A percentile compares a stretch with the other conserved stretches of the same genome.
Conservation (phyloP, 2,888 invertebrate species). For the Ochropleura leucogaster region DNA sequence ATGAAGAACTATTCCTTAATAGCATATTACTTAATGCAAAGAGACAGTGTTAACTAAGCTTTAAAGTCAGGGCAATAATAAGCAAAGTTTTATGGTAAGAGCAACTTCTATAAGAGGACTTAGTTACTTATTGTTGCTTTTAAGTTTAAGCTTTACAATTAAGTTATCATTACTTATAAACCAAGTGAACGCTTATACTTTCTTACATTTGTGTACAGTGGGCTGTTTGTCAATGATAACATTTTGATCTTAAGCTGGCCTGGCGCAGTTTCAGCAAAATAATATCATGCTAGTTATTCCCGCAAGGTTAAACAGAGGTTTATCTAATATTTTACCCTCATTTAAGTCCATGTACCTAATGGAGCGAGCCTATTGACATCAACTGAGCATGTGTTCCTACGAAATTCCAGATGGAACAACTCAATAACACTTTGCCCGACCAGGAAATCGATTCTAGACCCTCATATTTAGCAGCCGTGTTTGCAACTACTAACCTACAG, state of each 20-base stretch:
- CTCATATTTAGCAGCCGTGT: background rate
- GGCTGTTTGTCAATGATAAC: background rate
- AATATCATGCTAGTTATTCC: background rate
- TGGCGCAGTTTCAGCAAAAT: background rate
- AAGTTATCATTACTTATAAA: slow-evolving; percentile 45
- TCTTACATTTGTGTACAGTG: slow-evolving; percentile 16
- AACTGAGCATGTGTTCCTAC: background rate
- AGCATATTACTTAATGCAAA: background rate
- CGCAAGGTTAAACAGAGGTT: background rate
- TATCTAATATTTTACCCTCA: too few species aligned
- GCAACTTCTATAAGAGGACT: slow-evolving; percentile 6
- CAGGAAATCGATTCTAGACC: background rate
- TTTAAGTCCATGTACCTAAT: background rate
- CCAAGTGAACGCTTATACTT: slow-evolving; percentile 7
- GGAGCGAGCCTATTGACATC: background rate
- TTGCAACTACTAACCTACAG: background rate
- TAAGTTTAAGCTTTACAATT: slow-evolving; percentile 50
- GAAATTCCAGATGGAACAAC: background rate
- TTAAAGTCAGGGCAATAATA: slow-evolving; percentile 36
- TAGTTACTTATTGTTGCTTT: slow-evolving; percentile 54
- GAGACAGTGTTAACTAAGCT: slow-evolving; percentile 1
- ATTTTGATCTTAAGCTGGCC: background rate
- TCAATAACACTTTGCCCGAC: background rate
- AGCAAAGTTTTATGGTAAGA: slow-evolving; percentile 52
- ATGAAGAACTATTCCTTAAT: background rate